phyloP scores from a whole-genome alignment of 2,797 vertebrate species.

The Simalia tracyae region DNA sequence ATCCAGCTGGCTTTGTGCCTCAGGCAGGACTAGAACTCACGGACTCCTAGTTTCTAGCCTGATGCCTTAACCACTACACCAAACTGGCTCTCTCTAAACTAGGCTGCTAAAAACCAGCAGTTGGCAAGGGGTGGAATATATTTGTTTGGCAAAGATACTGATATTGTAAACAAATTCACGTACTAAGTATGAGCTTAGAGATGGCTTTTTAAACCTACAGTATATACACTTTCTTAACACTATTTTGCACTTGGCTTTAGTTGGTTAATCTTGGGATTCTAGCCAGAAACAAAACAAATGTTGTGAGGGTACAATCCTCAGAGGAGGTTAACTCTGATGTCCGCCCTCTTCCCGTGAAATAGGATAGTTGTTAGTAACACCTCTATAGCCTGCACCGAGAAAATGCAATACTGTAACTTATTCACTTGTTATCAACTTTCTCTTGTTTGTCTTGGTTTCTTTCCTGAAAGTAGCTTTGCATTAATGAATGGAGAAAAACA shows the following conservation, averaged over 20 bases:
- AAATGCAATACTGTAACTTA: background rate
- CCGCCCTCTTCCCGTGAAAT: too few relatives aligned
- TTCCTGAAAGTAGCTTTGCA: background rate
- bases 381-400: background rate
- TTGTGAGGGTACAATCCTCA: background rate
- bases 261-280: background rate
- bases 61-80: background rate
- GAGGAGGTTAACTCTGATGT: background rate
- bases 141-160: background rate
- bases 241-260: background rate
- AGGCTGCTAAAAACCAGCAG: background rate
- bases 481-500: constrained; percentile 8
- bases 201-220: background rate
- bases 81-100: background rate
- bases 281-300: background rate
- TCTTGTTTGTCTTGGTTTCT: background rate
- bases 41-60: background rate
- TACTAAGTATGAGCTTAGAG: background rate
- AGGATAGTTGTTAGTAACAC: too few relatives aligned
- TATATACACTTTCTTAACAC: background rate
- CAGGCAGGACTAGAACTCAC: background rate
- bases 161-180: background rate
- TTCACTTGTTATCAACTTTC: background rate
- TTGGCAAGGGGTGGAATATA: background rate
- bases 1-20: background rate